Evolutionary conservation across 2,888 invertebrate species (phyloP).

Genomic region (Caenorhabditis zanzibari): DNA sequence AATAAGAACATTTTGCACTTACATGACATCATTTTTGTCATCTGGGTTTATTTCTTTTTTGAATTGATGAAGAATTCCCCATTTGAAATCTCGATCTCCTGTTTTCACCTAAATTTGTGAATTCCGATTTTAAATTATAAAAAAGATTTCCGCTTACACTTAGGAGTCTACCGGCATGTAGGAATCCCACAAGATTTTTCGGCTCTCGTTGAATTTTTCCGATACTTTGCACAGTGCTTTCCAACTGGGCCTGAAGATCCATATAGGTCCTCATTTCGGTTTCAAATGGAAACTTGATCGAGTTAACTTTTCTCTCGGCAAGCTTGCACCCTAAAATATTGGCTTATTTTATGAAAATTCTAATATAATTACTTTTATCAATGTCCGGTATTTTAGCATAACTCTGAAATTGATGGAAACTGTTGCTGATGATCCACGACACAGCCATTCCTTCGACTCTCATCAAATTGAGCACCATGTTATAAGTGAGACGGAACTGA

Average conservation of each 20-base stretch:
- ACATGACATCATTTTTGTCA: conserved; percentile 85
- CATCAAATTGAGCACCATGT: conserved; percentile 97
- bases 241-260: conserved; percentile 66
- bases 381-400: conserved; percentile 94
- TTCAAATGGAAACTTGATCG: conserved; percentile 52
- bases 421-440: conserved; percentile 98
- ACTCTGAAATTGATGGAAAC: conserved; percentile 99
- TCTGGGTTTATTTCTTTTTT: conserved; percentile 84
- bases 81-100: conserved; percentile 90
- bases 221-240: conserved; percentile 86
- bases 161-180: conserved; percentile 94
- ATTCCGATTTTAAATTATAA: no score
- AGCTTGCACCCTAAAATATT: conserved; percentile 40
- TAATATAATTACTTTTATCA: conserved; percentile 88
- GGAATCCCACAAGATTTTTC: conserved; percentile 93
- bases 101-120: conserved; percentile 71
- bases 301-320: conserved; percentile 15
- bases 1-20: conserved; percentile 85
- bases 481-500: conserved; percentile 98
- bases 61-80: conserved; percentile 92
- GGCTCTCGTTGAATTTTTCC: conserved; percentile 91
- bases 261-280: conserved; percentile 54
- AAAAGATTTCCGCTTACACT: conserved; percentile 81
- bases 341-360: conserved; percentile 17
- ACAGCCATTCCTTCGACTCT: conserved; percentile 97